These are phyloP conservation scores for Phyllostomus discolor DNA, from an alignment of 2,113 vertebrate genomes.

Conservation along the genomic window DNA sequence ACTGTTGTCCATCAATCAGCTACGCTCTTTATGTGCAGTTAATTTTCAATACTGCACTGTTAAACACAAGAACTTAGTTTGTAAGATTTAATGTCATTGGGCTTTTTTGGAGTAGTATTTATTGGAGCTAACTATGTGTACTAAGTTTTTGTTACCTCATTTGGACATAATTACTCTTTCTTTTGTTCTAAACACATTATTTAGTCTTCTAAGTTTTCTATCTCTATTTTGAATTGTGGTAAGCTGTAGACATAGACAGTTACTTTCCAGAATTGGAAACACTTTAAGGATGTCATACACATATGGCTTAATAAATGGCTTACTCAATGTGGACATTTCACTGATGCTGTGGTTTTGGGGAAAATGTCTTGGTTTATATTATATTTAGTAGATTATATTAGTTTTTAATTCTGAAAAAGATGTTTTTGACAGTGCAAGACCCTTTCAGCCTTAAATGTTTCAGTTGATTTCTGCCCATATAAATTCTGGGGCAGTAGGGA, in stretches of 20 bases:
- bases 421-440: neutral
- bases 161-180: neutral
- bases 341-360: neutral
- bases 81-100: neutral
- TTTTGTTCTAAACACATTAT: neutral
- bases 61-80: neutral
- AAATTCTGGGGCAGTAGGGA: neutral
- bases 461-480: neutral
- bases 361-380: slow-evolving; percentile 1
- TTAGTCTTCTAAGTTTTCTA: neutral
- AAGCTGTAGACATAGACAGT: neutral
- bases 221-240: neutral
- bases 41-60: neutral
- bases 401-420: neutral
- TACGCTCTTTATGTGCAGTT: neutral
- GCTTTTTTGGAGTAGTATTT: neutral
- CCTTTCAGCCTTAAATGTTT: neutral
- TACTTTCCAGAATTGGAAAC: neutral
- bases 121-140: neutral
- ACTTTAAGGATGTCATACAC: neutral
- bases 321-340: neutral
- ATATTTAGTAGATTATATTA: neutral
- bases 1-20: neutral
- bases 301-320: neutral
- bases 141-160: neutral